Conservation (phyloP, 2,113 vertebrate genomes). For the Sigmodon hispidus region DNA sequence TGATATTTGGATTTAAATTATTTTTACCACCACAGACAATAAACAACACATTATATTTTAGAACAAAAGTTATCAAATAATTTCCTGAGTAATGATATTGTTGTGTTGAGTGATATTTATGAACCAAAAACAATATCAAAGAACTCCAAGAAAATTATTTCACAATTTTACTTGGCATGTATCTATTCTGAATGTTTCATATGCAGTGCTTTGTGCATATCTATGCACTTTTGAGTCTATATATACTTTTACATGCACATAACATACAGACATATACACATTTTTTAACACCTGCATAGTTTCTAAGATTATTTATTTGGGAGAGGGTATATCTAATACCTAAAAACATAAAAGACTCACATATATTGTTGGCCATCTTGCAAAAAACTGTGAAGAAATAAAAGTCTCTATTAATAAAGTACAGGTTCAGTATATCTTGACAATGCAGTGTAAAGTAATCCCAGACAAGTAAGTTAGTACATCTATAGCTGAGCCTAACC, state of each 20-base stretch:
- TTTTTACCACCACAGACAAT: background rate
- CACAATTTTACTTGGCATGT: background rate
- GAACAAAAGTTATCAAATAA: background rate
- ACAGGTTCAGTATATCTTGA: background rate
- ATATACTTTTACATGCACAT: too few relatives aligned
- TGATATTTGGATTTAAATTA: background rate
- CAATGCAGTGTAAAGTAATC: background rate
- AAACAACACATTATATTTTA: background rate
- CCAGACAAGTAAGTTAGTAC: background rate
- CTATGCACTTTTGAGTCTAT: background rate
- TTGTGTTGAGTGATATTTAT: background rate
- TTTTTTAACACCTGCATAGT: background rate
- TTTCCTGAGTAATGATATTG: background rate
- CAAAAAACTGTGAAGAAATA: background rate
- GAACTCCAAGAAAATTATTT: background rate
- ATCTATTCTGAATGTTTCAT: background rate
- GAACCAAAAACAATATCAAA: background rate
- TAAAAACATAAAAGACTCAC: background rate
- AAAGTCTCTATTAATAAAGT: background rate
- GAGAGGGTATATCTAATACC: background rate
- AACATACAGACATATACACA: background rate
- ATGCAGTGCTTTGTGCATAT: background rate
- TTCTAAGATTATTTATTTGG: background rate
- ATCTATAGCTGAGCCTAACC: too few relatives aligned
- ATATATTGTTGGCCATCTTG: background rate